Conservation (phyloP, 2,113 vertebrate genomes). For the Zosterops pallidus region DNA sequence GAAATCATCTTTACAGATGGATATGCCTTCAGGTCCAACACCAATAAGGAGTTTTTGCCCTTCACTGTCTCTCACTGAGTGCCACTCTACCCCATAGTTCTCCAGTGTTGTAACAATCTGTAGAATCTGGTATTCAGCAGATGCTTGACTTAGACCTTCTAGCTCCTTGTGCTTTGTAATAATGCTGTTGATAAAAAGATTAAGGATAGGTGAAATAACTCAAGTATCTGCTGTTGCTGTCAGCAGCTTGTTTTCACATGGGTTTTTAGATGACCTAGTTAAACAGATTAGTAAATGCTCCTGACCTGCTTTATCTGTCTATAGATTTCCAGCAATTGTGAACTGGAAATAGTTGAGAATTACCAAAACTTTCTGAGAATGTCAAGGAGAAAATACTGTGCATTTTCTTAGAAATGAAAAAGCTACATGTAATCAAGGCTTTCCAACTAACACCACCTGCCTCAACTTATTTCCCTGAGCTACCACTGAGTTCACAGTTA, state of each 20-base stretch:
- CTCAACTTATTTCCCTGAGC: background rate
- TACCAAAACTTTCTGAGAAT: background rate
- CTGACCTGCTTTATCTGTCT: background rate
- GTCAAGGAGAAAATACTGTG: background rate
- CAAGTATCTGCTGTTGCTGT: background rate
- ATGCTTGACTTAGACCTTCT: constrained; percentile 85
- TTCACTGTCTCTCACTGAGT: constrained; percentile 87
- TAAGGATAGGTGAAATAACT: background rate
- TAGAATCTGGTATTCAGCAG: constrained; percentile 92
- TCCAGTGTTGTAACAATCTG: constrained; percentile 90
- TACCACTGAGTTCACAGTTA: background rate
- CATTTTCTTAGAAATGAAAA: background rate
- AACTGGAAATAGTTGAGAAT: background rate
- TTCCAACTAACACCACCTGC: background rate
- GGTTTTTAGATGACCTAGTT: background rate
- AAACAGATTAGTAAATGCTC: background rate
- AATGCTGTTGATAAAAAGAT: constrained; percentile 77
- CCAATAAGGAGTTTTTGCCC: constrained; percentile 89
- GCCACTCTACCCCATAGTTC: constrained; percentile 97
- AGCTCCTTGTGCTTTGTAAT: constrained; percentile 88
- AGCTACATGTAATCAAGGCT: background rate
- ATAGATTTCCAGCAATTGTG: background rate
- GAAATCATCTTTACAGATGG: constrained; percentile 92
- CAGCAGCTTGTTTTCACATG: background rate
- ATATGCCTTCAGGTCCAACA: constrained; percentile 93